Conservation (phyloP, 2,888 invertebrate species). For the Yponomeuta malinellus region DNA sequence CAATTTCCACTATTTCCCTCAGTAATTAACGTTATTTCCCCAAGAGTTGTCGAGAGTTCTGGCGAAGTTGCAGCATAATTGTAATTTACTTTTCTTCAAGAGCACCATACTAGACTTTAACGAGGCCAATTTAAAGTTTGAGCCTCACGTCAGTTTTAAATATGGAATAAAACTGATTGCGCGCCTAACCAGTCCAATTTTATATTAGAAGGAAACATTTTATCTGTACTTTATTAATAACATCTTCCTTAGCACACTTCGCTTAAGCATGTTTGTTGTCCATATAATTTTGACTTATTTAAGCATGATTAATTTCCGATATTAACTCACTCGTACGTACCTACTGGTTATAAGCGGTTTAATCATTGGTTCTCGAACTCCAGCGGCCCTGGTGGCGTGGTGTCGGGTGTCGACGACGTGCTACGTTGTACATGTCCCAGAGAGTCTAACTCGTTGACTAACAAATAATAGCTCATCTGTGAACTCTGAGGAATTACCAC, state of each 20-base stretch:
- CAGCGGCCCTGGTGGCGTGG: slow-evolving; percentile 58
- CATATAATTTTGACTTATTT: slow-evolving; percentile 30
- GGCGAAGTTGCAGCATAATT: slow-evolving; percentile 40
- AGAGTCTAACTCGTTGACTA: neutral
- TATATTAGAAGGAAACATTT: slow-evolving; percentile 9
- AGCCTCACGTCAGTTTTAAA: slow-evolving; percentile 22
- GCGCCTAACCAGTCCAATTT: slow-evolving; percentile 23
- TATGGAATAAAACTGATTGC: slow-evolving; percentile 28
- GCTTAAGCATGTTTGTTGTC: slow-evolving; percentile 67
- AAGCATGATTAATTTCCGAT: slow-evolving; percentile 61
- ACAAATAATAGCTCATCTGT: neutral
- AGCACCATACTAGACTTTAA: slow-evolving; percentile 15
- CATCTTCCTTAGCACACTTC: slow-evolving; percentile 30
- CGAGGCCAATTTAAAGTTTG: slow-evolving; percentile 48
- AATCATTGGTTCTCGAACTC: slow-evolving; percentile 61
- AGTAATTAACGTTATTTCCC: slow-evolving; percentile 14
- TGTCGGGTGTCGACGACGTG: slow-evolving; percentile 26
- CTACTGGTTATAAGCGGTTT: slow-evolving; percentile 58
- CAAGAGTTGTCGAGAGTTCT: slow-evolving; percentile 8
- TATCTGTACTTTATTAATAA: neutral
- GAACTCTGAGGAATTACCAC: neutral
- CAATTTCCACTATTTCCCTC: neutral
- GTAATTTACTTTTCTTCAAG: slow-evolving; percentile 43
- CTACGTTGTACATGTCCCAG: neutral
- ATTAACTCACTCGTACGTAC: slow-evolving; percentile 48